Evolutionary conservation across 1,140 invertebrate species (phyloP), one percentile per base, ranked within the genome.

Genomic region (Leguminivora glycinivorella): DNA sequence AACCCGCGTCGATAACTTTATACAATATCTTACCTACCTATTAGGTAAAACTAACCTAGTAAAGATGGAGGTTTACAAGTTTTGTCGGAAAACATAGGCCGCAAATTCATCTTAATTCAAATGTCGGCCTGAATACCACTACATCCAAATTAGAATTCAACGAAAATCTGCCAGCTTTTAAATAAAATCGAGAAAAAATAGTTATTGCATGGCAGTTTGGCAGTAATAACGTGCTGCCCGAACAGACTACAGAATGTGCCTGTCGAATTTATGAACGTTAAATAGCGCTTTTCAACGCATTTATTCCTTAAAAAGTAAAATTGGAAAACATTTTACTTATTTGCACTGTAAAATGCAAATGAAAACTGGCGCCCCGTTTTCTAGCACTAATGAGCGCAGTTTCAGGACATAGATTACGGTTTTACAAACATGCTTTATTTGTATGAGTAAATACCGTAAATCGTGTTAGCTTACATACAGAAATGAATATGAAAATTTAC

Each of bases 341-440:
- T 52, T 38, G 34, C 10, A 14, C 10, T 38, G 5, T 6, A 22
- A 52, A 52, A 52, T 52, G 47, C 17, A 9, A 38, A 47, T 52
- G 19, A 22, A 52, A 19, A 19, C 47, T 52, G 6, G 5, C 40
- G 40, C 40, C 17, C n/a, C 5, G 40, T 43, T 17, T 38, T 43
- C 19, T 22, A 22, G 47, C 47, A 19, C 47, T 52, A 52, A 52
- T 52, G 47, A 52, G 47, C 3, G n/a, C 47, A 52, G 47, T 52
- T 52, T 9, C 47, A 22, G 47, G 22, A 52, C 19, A n/a, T 22
- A 52, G 17, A 52, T 52, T 52, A 52, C 19, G n/a, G 47, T 47
- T 47, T 47, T 47, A 17, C 47, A 52, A 22, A 52, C 47, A 52
- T 52, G 47, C 19, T 52, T 52, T 52, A 52, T 52, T 52, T 52